Evolutionary conservation across 2,888 invertebrate species (phyloP).

Genomic region (Prosopocoilus inquinatus): DNA sequence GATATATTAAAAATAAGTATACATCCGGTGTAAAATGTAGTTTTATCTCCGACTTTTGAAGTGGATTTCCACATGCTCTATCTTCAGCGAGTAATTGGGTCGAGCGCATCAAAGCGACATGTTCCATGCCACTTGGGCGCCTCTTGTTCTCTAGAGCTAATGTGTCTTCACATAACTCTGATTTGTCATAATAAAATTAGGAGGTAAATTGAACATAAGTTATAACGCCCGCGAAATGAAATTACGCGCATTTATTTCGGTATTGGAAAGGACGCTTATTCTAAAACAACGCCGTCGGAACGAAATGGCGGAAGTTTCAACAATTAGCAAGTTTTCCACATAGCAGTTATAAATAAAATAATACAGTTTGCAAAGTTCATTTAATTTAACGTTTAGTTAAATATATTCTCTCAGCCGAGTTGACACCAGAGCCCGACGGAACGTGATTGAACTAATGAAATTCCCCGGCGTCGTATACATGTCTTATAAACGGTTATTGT

Average conservation of each 20-base stretch:
- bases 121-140: slow-evolving; percentile 13
- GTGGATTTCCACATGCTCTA: slow-evolving; percentile 27
- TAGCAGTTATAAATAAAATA: not conserved
- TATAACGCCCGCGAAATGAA: slow-evolving; percentile 1
- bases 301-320: no score
- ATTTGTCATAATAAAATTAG: slow-evolving; percentile 16
- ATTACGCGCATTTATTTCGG: not conserved
- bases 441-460: slow-evolving; percentile 48
- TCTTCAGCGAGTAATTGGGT: slow-evolving; percentile 32
- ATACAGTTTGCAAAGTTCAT: slow-evolving; percentile 1
- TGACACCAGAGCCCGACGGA: slow-evolving; percentile 30
- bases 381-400: slow-evolving; percentile 7
- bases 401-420: slow-evolving; percentile 19
- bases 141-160: slow-evolving; percentile 12
- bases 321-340: not conserved
- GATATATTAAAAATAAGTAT: no score
- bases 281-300: no score
- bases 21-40: not conserved
- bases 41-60: not conserved
- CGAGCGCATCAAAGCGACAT: slow-evolving; percentile 31
- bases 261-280: no score
- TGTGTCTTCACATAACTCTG: slow-evolving; percentile 15
- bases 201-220: slow-evolving; percentile 1
- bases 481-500: slow-evolving; percentile 48
- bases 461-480: slow-evolving; percentile 44